Evolutionary conservation across 37 sponge, comb jelly and placozoan species (phyloP), one percentile per base, ranked within the genome.

Genomic region (Geodia barretti): DNA sequence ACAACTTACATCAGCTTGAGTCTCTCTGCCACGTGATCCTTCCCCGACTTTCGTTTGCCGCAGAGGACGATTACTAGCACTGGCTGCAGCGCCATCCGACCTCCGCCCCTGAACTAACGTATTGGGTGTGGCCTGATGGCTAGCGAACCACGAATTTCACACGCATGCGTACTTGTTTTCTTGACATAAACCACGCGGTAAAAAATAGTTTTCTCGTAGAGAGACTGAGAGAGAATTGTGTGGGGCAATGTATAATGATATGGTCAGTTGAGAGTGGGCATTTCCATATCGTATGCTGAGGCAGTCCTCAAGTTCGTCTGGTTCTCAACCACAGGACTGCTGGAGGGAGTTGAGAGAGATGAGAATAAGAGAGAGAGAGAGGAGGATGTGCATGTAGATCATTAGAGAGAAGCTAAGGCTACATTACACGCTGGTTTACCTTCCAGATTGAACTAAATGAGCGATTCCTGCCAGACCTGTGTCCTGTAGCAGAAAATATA

Each of bases 1-100:
- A 23, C 0, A 2, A 78, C 84, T 65, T 62, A 84, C 90, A 58
- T 41, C 24, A 74, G 38, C 20, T 74, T 33, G 8, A 89, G 80
- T 68, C 30, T 64, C 0, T 41, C 68, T 19, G 84, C 90, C 3
- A 84, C 79, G 64, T 83, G 66, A 58, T 89, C 90, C 61, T 89
- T 89, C 33, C 90, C 90, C 31, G 76, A 79, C 34, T 89, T 89
- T 60, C 90, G 61, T 54, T 89, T 89, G 8, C 90, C 90, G 37
- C 90, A 89, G 19, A 89, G 73, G 23, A 89, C 64, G 8, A 89
- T 38, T 59, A 84, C 84, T 0, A 83, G 11, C 43, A 31, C 41
- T 24, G 79, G 79, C 35, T 30, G 17, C 34, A 69, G 2, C 34
- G 34, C 2, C 35, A 69, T n/a, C n/a, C n/a, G n/a, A n/a, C n/a